Conservation (phyloP, 1,140 invertebrate species). For the Musca domestica region DNA sequence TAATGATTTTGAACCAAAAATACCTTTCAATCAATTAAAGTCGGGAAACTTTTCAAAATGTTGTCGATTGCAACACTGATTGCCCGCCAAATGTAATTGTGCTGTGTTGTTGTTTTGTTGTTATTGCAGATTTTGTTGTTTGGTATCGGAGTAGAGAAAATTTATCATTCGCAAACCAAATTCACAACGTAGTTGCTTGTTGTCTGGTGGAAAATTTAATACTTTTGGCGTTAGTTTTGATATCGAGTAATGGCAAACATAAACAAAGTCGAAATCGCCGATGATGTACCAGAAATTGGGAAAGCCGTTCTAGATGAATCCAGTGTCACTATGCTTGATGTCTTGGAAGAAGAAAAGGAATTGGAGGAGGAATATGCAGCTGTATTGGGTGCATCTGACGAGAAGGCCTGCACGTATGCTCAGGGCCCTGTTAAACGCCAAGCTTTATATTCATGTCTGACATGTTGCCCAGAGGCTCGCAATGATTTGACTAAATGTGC, state of each 20-base stretch:
- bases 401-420: constrained; percentile 43
- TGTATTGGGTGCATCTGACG: constrained; percentile 70
- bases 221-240: not conserved
- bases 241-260: not conserved
- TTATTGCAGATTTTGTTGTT: constrained; percentile 5
- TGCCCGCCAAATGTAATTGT: too few species aligned
- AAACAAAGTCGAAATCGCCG: not conserved
- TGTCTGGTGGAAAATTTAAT: not conserved
- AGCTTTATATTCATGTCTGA: constrained; percentile 92
- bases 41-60: too few species aligned
- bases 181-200: not conserved
- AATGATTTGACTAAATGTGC: constrained; percentile 63
- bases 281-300: constrained; percentile 33
- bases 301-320: constrained; percentile 35
- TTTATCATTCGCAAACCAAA: not conserved
- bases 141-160: not conserved
- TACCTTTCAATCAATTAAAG: too few species aligned
- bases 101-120: constrained; percentile 7
- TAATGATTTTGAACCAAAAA: too few species aligned
- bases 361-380: constrained; percentile 83
- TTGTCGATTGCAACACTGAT: too few species aligned
- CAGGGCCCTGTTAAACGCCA: constrained; percentile 89
- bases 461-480: constrained; percentile 70
- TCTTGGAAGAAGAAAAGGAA: constrained; percentile 73
- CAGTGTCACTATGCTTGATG: constrained; percentile 74